A percentile compares a stretch with the other conserved stretches of the same genome.
phyloP scores from a whole-genome alignment of 2,113 vertebrate species.

The Pampusana beccarii region DNA sequence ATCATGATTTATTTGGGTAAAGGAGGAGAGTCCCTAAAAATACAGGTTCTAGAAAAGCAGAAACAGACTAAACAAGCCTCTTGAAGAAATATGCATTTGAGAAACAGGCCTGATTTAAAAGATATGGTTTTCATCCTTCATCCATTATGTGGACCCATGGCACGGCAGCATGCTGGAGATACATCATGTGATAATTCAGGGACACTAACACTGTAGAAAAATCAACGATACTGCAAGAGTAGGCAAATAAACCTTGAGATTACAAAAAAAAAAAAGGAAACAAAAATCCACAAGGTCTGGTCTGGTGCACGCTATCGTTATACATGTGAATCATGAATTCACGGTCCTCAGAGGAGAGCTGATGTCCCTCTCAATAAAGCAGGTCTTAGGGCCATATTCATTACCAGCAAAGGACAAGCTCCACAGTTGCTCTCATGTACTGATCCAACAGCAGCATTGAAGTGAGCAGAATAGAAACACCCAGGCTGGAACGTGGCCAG shows the following conservation, averaged over 20 bases:
- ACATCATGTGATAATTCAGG: slow-evolving; percentile 4
- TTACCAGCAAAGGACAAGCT: neutral
- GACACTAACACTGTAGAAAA: neutral
- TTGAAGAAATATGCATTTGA: neutral
- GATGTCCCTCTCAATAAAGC: neutral
- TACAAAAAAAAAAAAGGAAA: neutral
- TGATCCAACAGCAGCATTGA: neutral
- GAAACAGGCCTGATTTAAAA: neutral
- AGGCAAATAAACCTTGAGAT: slow-evolving; percentile 61
- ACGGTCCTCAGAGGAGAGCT: neutral
- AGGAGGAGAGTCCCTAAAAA: slow-evolving; percentile 24
- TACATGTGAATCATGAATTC: neutral
- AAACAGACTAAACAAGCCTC: slow-evolving; percentile 39
- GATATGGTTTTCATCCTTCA: neutral
- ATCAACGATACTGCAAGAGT: neutral
- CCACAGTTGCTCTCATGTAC: neutral
- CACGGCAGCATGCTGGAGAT: neutral
- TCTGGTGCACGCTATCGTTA: neutral
- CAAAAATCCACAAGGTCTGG: neutral
- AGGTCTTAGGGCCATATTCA: neutral
- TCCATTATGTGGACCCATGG: neutral
- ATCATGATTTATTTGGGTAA: neutral
- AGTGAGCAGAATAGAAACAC: slow-evolving; percentile 24
- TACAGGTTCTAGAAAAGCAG: neutral
- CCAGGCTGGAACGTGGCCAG: slow-evolving; percentile 11